Evolutionary conservation across 2,797 vertebrate genomes (phyloP), one percentile per base, ranked within the genome.

Genomic region (Sebastes kiyomatsui): DNA sequence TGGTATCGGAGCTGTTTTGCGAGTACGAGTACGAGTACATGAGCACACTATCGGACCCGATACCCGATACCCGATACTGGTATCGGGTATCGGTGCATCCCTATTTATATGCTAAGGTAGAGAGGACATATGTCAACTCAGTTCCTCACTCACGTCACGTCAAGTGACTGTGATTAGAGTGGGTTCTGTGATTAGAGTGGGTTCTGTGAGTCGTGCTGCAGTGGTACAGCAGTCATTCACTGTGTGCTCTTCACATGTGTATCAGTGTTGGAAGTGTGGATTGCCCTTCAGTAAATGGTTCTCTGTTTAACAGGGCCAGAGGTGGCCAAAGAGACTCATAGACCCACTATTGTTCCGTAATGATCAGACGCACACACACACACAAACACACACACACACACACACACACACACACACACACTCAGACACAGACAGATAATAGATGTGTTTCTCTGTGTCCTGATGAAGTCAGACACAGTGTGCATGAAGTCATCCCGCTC

Each of bases 291-390:
- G 77, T 88, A 87, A 91, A 91, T 79, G 70, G 69, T 80, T 79
- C 91, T 89, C 87, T 94, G 88, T 93, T 80, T 71, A 81, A 79
- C 67, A 79, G 67, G 88, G 79, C 68, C 72, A 77, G 54, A 67
- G 87, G 78, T 76, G 73, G 72, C 75, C 49, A 81, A 72, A 52
- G 55, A 42, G 65, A 79, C 64, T 77, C 75, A 93, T 32, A 92
- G 84, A 82, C 46, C 22, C 22, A 25, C 76, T 66, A 81, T 92
- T 95, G 94, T 94, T 90, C 70, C 55, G 42, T 54, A 46, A 68
- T 77, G 68, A 90, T 77, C 61, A 72, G 13, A 67, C 62, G 54
- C 66, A 62, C 33, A 23, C 42, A 32, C 59, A 54, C 65, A 62
- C 27, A 20, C 42, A 30, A n/a, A 58, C 27, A 20, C 42, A 52